Percentiles rank a stretch among this genome's conserved stretches.
These are phyloP conservation scores for Chiroxiphia lanceolata DNA, from an alignment of 2,797 vertebrate genomes.

Conservation along the genomic window DNA sequence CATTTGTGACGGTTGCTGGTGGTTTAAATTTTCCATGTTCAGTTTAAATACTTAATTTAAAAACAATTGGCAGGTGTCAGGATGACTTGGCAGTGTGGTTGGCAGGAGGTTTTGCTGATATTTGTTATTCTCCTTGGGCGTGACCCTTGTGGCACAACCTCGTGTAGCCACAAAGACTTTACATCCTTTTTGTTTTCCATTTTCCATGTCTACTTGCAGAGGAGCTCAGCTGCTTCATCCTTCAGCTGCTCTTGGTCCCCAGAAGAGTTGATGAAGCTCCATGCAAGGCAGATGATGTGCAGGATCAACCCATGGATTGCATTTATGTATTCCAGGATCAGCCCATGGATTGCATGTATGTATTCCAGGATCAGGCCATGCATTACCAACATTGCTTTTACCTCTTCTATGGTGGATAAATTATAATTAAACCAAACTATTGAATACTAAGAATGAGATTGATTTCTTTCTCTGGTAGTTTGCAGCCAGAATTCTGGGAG, in stretches of 20 bases:
- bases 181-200: not conserved
- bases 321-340: not conserved
- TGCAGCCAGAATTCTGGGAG: not conserved
- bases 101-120: not conserved
- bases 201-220: not conserved
- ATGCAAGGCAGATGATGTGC: rapidly evolving
- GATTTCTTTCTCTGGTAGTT: not conserved
- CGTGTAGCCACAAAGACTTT: not conserved
- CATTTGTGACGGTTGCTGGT: rapidly evolving
- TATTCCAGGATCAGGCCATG: not conserved
- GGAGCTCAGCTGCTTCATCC: not conserved
- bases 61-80: not conserved
- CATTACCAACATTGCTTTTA: rapidly evolving
- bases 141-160: not conserved
- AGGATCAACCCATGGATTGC: not conserved
- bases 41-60: not conserved
- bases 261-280: not conserved
- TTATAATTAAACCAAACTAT: not conserved
- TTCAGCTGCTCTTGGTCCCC: not conserved
- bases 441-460: not conserved
- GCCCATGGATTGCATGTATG: not conserved
- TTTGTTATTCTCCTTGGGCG: not conserved
- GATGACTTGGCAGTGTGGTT: not conserved
- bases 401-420: not conserved
- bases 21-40: not conserved